These are phyloP conservation scores for Lipotes vexillifer DNA, from an alignment of 2,113 vertebrate species.

Conservation along the genomic window DNA sequence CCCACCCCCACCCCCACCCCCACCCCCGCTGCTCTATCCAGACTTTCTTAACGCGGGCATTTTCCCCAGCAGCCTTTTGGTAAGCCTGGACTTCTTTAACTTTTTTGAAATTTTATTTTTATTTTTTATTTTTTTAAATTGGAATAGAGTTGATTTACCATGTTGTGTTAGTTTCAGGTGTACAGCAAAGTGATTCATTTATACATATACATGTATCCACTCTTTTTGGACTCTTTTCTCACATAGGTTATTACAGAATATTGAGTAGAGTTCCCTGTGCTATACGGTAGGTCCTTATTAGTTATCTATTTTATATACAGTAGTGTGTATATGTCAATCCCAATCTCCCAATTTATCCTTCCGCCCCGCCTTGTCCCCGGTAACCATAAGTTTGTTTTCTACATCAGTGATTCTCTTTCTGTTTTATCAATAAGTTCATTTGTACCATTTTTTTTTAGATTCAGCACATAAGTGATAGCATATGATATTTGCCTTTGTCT, in stretches of 20 bases:
- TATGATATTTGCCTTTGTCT: background rate
- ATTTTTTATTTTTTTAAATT: background rate
- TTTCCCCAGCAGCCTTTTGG: background rate
- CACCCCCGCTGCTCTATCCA: rapidly evolving
- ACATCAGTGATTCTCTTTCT: background rate
- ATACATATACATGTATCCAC: background rate
- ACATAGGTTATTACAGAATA: background rate
- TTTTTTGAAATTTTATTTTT: no score
- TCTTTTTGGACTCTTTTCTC: background rate
- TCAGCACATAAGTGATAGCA: background rate
- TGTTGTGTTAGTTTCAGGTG: background rate
- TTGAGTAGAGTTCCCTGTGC: background rate
- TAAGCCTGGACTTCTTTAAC: background rate
- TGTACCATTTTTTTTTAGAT: background rate
- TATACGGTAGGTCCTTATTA: rapidly evolving
- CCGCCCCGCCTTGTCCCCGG: background rate
- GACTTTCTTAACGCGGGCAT: constrained; percentile 59
- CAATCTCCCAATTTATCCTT: background rate
- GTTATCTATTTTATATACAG: background rate
- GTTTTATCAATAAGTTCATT: background rate
- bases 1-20: background rate
- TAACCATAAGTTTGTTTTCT: background rate
- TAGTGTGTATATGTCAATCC: background rate
- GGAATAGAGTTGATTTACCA: background rate
- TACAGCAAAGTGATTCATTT: background rate